Evolutionary conservation across 2,888 invertebrate species (phyloP).

Genomic region (Diploptera punctata): DNA sequence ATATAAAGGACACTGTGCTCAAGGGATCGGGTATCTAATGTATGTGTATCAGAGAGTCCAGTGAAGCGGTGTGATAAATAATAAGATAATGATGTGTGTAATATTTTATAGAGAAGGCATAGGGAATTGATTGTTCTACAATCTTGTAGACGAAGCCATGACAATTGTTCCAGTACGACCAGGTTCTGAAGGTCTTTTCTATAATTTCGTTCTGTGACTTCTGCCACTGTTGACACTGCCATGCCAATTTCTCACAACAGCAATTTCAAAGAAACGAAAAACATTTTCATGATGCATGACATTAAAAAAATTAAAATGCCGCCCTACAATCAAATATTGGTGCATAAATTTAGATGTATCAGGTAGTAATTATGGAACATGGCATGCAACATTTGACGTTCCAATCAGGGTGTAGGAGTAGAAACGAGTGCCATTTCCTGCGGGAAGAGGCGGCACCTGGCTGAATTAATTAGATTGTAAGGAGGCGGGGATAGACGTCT

Average conservation of each 20-base stretch:
- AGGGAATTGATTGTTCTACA: too few relatives aligned
- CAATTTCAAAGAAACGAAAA: background rate
- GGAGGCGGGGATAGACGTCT: constrained; percentile 15
- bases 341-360: constrained; percentile 21
- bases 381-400: constrained; percentile 25
- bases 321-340: constrained; percentile 9
- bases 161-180: too few relatives aligned
- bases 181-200: too few relatives aligned
- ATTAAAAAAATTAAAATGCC: constrained; percentile 8
- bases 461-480: constrained; percentile 38
- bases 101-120: too few relatives aligned
- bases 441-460: constrained; percentile 35
- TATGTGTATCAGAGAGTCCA: too few relatives aligned
- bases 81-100: too few relatives aligned
- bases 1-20: too few relatives aligned
- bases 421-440: constrained; percentile 32
- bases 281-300: constrained; percentile 11
- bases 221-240: background rate
- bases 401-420: constrained; percentile 21
- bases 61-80: too few relatives aligned
- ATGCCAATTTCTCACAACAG: background rate
- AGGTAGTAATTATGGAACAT: constrained; percentile 9
- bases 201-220: too few relatives aligned
- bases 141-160: too few relatives aligned
- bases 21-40: too few relatives aligned